Percentiles rank a stretch among this genome's conserved stretches.
These are phyloP conservation scores for Colistium nudipinnis DNA, from an alignment of 2,113 vertebrate genomes.

Conservation along the genomic window DNA sequence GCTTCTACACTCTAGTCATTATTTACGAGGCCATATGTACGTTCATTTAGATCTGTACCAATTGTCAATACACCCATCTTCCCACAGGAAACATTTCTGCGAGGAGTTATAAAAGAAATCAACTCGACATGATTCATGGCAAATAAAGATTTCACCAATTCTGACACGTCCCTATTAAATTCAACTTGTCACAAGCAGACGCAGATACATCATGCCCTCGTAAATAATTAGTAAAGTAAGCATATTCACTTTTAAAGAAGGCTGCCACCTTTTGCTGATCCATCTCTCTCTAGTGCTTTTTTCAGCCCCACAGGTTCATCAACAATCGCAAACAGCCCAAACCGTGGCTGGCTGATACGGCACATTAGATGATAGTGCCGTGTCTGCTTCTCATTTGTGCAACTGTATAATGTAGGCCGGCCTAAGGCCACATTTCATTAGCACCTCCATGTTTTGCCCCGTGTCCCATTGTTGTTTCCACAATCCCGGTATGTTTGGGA, in stretches of 20 bases:
- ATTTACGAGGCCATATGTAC: neutral
- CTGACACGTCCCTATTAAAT: neutral
- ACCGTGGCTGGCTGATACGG: neutral
- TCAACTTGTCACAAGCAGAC: neutral
- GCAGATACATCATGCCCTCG: neutral
- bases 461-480: neutral
- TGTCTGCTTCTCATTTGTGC: conserved; percentile 1
- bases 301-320: neutral
- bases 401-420: conserved; percentile 10
- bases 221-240: conserved; percentile 8
- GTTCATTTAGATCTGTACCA: neutral
- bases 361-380: neutral
- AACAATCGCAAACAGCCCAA: neutral
- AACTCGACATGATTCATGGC: neutral
- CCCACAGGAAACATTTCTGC: neutral
- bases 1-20: neutral
- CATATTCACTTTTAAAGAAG: conserved; percentile 1
- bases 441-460: neutral
- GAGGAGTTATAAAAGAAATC: neutral
- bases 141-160: neutral
- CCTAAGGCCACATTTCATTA: conserved; percentile 7
- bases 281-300: neutral
- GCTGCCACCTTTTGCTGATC: neutral
- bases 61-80: neutral
- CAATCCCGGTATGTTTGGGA: conserved; percentile 37